A percentile compares a stretch with the other conserved stretches of the same genome.
Evolutionary conservation across 1,140 invertebrate genomes (phyloP).

Genomic region (Drosophila kikkawai): DNA sequence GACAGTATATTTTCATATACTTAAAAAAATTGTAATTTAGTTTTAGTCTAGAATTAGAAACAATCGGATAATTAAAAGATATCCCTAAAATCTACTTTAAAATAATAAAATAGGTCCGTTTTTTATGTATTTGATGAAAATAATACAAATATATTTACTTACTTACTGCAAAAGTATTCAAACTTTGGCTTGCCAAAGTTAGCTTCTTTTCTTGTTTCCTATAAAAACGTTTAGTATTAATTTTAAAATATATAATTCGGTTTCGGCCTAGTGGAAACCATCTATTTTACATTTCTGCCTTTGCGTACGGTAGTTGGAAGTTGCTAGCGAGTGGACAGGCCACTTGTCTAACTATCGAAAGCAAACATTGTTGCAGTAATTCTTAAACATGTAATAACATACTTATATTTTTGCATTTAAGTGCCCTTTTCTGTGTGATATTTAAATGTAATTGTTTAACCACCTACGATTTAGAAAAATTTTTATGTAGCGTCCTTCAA

Average conservation of each 20-base stretch:
- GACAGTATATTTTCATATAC: too few species aligned
- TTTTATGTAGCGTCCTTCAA: not conserved
- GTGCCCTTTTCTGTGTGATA: not conserved
- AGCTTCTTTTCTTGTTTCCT: too few species aligned
- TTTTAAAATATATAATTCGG: not conserved
- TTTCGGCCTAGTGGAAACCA: not conserved
- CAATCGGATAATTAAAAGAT: too few species aligned
- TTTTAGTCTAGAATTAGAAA: too few species aligned
- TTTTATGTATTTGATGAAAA: too few species aligned
- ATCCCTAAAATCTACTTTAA: too few species aligned
- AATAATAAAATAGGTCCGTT: too few species aligned
- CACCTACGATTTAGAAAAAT: not conserved
- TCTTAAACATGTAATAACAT: not conserved
- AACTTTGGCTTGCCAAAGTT: too few species aligned
- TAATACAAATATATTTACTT: too few species aligned
- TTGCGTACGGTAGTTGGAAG: not conserved
- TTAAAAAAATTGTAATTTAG: too few species aligned
- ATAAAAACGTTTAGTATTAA: not conserved
- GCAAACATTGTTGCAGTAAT: not conserved
- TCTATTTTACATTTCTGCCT: not conserved
- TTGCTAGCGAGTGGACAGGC: not conserved
- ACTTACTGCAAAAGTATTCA: too few species aligned
- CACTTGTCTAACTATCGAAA: not conserved
- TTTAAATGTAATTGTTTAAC: not conserved
- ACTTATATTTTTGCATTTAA: not conserved